phyloP scores from a whole-genome alignment of 23 tunicate species.

The Corella eumyota region DNA sequence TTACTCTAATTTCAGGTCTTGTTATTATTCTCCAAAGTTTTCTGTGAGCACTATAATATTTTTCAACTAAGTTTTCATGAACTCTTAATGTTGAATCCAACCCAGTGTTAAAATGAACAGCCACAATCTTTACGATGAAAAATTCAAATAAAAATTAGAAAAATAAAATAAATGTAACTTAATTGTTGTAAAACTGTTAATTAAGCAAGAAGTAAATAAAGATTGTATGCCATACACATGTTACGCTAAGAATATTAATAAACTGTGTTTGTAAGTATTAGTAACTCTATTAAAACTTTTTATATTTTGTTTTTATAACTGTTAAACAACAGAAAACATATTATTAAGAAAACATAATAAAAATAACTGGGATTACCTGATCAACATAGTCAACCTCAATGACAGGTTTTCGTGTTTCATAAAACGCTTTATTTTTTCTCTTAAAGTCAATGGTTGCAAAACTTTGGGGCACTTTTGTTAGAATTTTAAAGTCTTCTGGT shows the following conservation, averaged over 20 bases:
- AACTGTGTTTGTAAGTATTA: no score
- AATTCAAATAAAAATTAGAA: neutral
- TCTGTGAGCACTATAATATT: constrained; percentile 17
- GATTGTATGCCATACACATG: no score
- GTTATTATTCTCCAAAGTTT: constrained; percentile 24
- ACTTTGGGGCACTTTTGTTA: constrained; percentile 29
- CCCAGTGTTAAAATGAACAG: constrained; percentile 31
- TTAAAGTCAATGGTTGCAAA: constrained; percentile 41
- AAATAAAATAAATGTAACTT: neutral
- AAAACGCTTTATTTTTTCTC: constrained; percentile 15
- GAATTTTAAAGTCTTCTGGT: constrained; percentile 37
- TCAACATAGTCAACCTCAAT: constrained; percentile 52
- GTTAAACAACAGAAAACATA: no score
- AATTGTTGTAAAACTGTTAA: neutral
- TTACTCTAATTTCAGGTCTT: constrained; percentile 18
- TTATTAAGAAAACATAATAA: neutral
- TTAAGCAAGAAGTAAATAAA: neutral
- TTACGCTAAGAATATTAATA: no score
- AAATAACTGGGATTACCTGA: constrained; percentile 15
- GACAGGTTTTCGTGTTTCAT: constrained; percentile 30
- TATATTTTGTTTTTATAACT: no score
- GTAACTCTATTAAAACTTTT: no score
- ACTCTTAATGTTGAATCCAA: constrained; percentile 16
- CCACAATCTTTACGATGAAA: constrained; percentile 13
- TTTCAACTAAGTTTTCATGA: constrained; percentile 8